A percentile compares a stretch with the other conserved stretches of the same genome.
These are phyloP conservation scores for Plodia interpunctella DNA, from an alignment of 1,140 invertebrate species.

Conservation along the genomic window DNA sequence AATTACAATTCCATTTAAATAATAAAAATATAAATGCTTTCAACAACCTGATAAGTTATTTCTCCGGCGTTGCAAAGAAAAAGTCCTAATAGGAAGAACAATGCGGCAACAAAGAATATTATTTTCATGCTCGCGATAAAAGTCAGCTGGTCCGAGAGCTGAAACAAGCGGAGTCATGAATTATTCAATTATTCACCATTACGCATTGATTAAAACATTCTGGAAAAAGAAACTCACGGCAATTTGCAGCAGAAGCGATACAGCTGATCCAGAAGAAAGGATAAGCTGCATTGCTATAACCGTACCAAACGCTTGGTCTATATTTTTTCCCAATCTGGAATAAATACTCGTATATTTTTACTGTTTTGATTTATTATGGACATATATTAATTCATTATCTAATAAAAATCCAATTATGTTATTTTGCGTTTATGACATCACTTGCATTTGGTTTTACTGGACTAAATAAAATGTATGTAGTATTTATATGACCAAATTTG, in stretches of 20 bases:
- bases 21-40: not conserved
- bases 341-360: conserved; percentile 8
- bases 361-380: too few species aligned
- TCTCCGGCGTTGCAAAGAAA: conserved; percentile 59
- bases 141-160: conserved; percentile 50
- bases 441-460: too few species aligned
- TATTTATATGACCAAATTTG: too few species aligned
- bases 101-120: conserved; percentile 41
- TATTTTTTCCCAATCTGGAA: conserved; percentile 44
- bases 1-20: not conserved
- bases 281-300: conserved; percentile 56
- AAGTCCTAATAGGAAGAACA: conserved; percentile 49
- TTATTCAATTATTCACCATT: conserved; percentile 18
- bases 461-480: too few species aligned
- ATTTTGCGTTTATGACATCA: too few species aligned
- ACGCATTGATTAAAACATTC: conserved; percentile 11
- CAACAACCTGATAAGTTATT: conserved; percentile 54
- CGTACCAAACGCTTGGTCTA: conserved; percentile 53
- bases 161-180: conserved; percentile 21
- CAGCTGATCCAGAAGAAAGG: conserved; percentile 54
- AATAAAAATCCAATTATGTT: too few species aligned
- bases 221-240: conserved; percentile 39
- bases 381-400: too few species aligned
- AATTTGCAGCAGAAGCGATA: conserved; percentile 57
- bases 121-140: conserved; percentile 46